phyloP scores from a whole-genome alignment of 2,113 vertebrate genomes.

The Saguinus imperator region DNA sequence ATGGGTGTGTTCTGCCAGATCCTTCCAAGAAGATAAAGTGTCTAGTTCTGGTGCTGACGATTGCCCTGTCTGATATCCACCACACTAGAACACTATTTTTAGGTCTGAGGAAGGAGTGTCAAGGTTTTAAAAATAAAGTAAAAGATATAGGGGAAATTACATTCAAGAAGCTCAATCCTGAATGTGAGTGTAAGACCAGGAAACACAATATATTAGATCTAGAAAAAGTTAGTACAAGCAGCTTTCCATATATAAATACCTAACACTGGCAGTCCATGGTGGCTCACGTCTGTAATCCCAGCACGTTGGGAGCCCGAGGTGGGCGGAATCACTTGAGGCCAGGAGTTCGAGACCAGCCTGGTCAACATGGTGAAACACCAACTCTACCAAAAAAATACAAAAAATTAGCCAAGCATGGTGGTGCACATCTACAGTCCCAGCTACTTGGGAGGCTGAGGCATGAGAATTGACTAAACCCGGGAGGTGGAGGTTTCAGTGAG shows the following conservation, averaged over 20 bases:
- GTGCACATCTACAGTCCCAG: too few relatives aligned
- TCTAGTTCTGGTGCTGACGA: slow-evolving; percentile 27
- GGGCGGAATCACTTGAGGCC: too few relatives aligned
- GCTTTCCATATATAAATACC: neutral
- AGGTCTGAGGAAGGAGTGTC: slow-evolving; percentile 35
- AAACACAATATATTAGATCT: slow-evolving; percentile 1
- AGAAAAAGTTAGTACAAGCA: neutral
- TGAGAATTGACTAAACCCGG: too few relatives aligned
- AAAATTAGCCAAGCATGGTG: too few relatives aligned
- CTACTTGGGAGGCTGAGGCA: too few relatives aligned
- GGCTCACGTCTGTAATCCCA: too few relatives aligned
- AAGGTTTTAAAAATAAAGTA: slow-evolving; percentile 57
- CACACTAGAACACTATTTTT: slow-evolving; percentile 60
- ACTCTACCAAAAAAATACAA: too few relatives aligned
- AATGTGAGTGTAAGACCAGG: neutral
- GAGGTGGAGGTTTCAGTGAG: too few relatives aligned
- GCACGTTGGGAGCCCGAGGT: too few relatives aligned
- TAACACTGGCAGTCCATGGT: neutral
- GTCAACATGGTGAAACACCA: too few relatives aligned
- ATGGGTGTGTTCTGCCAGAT: neutral
- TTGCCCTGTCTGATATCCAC: neutral
- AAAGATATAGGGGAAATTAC: neutral
- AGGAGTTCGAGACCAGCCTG: too few relatives aligned
- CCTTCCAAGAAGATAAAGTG: slow-evolving; percentile 25
- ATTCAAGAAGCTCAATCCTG: neutral